Evolutionary conservation across 1,140 invertebrate genomes (phyloP), one percentile per base, ranked within the genome.

Genomic region (Drosophila truncata): DNA sequence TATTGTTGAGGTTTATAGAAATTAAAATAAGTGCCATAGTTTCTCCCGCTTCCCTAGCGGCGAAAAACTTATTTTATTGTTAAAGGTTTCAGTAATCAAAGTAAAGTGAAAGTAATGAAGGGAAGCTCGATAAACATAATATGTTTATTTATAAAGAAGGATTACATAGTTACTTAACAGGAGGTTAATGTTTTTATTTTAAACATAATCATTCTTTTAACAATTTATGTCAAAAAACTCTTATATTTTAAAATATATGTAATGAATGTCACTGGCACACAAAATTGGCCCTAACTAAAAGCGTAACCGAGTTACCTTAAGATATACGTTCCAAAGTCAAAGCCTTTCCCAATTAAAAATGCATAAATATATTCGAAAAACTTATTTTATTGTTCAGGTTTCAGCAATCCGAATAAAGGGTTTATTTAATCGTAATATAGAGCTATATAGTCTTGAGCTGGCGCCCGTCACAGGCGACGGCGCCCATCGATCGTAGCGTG

Each of bases 321-420:
- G 1, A 16, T 46, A 23, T 20, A 23, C 5, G 5, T 23, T 23
- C 1, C 7, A 44, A 44, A 44, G 3, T 52, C 13, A 31, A 14
- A 14, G 0, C 3, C 3, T 3, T 11, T n/a, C 8, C 33, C 33
- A 55, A 25, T 37, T n/a, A 11, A 41, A 70, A 73, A 50, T 7
- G 44, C 70, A 16, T 13, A 9, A 20, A 73, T 60, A 42, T 64
- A 74, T 91, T 87, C 57, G 66, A 80, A 87, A 91, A 87, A 87
- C 82, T 86, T 87, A 87, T 82, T 82, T 85, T 91, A 87, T 91
- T 91, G 61, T 82, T 84, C 70, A 69, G 75, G 79, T 57, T 91
- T 80, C 65, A 76, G 63, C 80, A 63, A 82, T 91, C 78, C 73
- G 77, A 82, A 80, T 82, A 78, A 86, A 80, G 72, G 76, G 52